These are phyloP conservation scores for Catonia carolina DNA, from an alignment of 2,888 invertebrate genomes.

Conservation along the genomic window DNA sequence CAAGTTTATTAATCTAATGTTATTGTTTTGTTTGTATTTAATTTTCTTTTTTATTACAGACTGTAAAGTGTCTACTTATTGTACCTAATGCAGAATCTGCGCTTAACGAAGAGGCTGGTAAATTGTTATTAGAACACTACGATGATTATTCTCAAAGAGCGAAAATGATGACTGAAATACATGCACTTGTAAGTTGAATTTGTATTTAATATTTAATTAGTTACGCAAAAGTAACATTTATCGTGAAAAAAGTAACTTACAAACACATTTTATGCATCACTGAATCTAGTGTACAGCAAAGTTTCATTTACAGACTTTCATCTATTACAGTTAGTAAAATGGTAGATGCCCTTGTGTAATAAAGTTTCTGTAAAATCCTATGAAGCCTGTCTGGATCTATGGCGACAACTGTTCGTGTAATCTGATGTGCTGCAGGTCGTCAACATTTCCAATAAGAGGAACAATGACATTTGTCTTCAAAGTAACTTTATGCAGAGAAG, in stretches of 20 bases:
- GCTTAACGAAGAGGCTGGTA: conserved; percentile 94
- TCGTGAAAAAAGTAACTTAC: background rate
- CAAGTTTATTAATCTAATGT: no score
- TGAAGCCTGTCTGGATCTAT: no score
- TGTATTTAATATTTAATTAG: conserved; percentile 6
- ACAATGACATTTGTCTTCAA: no score
- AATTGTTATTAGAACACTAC: conserved; percentile 84
- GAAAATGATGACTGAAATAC: conserved; percentile 86
- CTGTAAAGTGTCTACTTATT: conserved; percentile 90
- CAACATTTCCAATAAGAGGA: no score
- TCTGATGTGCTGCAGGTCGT: no score
- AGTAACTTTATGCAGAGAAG: no score
- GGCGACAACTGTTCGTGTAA: no score
- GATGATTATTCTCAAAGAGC: conserved; percentile 86
- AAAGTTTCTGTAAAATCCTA: no score
- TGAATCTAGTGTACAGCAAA: background rate
- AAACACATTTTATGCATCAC: background rate
- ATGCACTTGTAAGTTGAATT: conserved; percentile 57
- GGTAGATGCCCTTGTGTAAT: no score
- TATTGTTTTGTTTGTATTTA: no score
- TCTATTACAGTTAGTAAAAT: no score
- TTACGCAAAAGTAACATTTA: conserved; percentile 3
- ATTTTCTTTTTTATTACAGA: conserved; percentile 45
- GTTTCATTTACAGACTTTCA: no score
- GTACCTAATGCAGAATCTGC: conserved; percentile 97